phyloP scores from a whole-genome alignment of 2,797 vertebrate species.

The Fundulus diaphanus region DNA sequence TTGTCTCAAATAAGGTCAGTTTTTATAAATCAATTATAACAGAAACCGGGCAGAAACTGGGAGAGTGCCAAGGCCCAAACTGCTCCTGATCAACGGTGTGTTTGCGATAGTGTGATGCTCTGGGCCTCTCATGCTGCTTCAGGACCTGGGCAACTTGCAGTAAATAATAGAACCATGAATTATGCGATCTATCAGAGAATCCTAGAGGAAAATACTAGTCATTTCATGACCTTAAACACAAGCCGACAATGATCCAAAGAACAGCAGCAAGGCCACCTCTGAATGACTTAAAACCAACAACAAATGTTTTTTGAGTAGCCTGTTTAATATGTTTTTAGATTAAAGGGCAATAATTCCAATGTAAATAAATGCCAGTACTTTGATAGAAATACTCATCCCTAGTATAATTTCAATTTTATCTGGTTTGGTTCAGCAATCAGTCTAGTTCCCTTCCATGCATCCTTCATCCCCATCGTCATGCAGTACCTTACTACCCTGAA shows the following conservation, averaged over 20 bases:
- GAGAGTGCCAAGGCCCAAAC: neutral
- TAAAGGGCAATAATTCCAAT: no score
- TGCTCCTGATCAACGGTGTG: neutral
- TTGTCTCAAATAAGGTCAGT: neutral
- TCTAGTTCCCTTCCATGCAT: neutral
- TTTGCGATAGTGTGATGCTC: neutral
- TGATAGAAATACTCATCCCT: neutral
- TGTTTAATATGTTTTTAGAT: no score
- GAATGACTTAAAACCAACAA: neutral
- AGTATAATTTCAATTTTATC: neutral
- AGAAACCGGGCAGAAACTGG: neutral
- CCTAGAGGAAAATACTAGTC: no score
- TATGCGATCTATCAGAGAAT: no score
- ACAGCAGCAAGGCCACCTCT: neutral
- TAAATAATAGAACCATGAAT: neutral
- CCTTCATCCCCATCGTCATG: neutral
- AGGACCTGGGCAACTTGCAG: no score
- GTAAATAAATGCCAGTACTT: neutral
- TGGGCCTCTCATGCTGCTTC: neutral
- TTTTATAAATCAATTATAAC: neutral
- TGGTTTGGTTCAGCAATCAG: conserved; percentile 18
- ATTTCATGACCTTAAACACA: no score
- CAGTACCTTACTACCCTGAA: conserved; percentile 50
- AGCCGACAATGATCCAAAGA: neutral
- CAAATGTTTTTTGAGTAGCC: no score